Conservation (phyloP, 2,113 vertebrate species). For the Dendropsophus ebraccatus region DNA sequence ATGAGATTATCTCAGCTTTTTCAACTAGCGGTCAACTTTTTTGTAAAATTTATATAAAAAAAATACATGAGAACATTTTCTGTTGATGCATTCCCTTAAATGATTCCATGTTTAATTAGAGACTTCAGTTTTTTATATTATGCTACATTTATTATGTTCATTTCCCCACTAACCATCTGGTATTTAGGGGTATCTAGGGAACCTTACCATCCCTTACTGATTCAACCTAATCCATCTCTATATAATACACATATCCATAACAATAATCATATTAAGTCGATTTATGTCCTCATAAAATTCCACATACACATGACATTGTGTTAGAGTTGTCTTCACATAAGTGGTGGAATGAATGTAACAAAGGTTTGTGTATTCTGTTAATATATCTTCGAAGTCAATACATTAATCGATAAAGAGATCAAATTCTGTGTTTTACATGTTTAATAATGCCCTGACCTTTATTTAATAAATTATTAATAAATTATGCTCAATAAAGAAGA, state of each 20-base stretch:
- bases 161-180: neutral
- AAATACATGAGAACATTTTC: too few species aligned
- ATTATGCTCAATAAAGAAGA: neutral
- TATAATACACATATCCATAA: neutral
- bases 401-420: neutral
- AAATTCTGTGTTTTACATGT: neutral
- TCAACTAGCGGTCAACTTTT: too few species aligned
- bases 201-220: neutral
- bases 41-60: too few species aligned
- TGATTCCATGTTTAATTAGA: neutral
- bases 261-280: neutral
- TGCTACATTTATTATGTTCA: neutral
- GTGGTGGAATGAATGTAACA: neutral
- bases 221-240: neutral
- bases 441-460: neutral
- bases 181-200: neutral
- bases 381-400: neutral
- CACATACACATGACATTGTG: neutral
- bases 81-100: neutral
- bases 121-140: neutral
- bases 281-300: constrained; percentile 1
- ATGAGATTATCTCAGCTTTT: too few species aligned
- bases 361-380: neutral
- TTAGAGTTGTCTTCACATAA: neutral
- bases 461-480: neutral